phyloP scores from a whole-genome alignment of 2,113 vertebrate genomes.

The Pelusios castaneus region DNA sequence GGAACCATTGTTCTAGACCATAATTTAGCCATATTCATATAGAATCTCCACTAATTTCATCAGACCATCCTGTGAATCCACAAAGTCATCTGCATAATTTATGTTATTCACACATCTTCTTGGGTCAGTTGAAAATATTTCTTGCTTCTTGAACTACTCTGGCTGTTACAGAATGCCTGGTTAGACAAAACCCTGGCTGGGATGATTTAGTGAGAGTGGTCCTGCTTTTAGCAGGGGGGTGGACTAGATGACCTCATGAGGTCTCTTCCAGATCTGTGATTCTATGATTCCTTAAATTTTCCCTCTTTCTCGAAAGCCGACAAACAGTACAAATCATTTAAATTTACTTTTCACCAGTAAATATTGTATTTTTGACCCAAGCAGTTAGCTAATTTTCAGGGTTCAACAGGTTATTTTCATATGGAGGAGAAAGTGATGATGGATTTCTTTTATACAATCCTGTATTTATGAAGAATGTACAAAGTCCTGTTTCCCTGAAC shows the following conservation, averaged over 20 bases:
- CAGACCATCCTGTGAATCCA: not conserved
- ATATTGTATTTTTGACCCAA: not conserved
- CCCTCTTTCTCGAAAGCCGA: not conserved
- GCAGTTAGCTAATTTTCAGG: accelerated
- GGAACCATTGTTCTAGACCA: not conserved
- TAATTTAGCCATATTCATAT: not conserved
- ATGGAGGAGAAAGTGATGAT: not conserved
- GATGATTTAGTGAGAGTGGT: too few species aligned
- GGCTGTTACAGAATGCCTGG: not conserved
- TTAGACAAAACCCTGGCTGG: too few species aligned
- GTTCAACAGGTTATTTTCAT: not conserved
- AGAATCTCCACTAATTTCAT: not conserved
- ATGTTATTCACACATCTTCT: not conserved
- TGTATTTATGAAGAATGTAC: not conserved
- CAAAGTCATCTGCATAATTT: not conserved
- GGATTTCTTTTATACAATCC: too few species aligned
- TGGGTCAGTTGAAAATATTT: not conserved
- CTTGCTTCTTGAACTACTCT: not conserved
- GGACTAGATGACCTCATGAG: too few species aligned
- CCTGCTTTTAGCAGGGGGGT: too few species aligned
- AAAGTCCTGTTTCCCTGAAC: not conserved
- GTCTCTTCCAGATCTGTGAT: too few species aligned
- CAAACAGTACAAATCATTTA: not conserved
- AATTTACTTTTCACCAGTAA: not conserved
- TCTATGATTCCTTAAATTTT: not conserved